A percentile compares a stretch with the other conserved stretches of the same genome.
Conservation (phyloP, 2,113 vertebrate species). For the Ibidorhyncha struthersii region DNA sequence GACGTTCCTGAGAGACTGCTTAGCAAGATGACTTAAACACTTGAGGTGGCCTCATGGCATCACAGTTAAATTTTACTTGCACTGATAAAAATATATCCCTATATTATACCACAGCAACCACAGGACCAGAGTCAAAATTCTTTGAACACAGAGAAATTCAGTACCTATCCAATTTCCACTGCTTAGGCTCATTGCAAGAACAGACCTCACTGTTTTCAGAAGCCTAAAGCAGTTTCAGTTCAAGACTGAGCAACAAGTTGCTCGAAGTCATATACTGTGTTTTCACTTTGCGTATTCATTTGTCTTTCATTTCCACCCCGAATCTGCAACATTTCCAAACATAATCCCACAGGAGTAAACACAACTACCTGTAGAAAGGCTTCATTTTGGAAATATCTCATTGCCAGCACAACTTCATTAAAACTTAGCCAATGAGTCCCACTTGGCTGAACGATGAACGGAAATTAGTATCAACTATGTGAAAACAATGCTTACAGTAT, state of each 20-base stretch:
- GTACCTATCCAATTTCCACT: neutral
- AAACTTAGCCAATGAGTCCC: neutral
- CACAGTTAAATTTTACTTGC: neutral
- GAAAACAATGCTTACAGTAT: neutral
- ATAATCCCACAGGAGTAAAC: neutral
- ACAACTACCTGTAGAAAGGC: neutral
- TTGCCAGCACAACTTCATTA: neutral
- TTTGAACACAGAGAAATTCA: neutral
- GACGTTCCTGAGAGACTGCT: neutral
- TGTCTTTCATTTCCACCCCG: neutral
- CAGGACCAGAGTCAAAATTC: neutral
- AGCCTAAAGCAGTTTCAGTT: neutral
- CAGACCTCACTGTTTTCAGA: neutral
- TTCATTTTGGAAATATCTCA: neutral
- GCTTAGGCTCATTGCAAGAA: neutral
- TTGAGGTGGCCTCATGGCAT: neutral
- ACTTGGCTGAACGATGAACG: neutral
- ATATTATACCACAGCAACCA: neutral
- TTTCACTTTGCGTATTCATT: neutral
- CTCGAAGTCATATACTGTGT: neutral
- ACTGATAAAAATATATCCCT: neutral
- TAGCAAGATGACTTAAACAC: neutral
- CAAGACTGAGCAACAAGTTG: neutral
- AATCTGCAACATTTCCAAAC: neutral
- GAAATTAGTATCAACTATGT: neutral